phyloP scores from a whole-genome alignment of 2,113 vertebrate species.

The Scomber colias region DNA sequence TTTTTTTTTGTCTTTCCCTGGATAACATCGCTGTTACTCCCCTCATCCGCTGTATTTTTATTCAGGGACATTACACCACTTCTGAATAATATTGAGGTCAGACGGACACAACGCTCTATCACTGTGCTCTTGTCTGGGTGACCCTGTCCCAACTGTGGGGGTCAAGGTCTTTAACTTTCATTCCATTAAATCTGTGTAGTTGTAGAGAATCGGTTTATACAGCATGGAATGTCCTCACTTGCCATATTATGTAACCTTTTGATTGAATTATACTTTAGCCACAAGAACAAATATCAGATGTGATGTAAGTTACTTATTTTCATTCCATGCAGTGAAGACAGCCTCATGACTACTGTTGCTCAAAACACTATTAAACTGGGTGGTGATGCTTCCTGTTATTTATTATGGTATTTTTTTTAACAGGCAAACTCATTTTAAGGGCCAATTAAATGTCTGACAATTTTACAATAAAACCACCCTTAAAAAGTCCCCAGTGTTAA shows the following conservation, averaged over 20 bases:
- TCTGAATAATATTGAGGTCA: slow-evolving; percentile 19
- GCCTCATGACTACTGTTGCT: neutral
- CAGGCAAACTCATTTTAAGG: slow-evolving; percentile 31
- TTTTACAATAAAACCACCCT: slow-evolving; percentile 43
- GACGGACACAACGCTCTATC: neutral
- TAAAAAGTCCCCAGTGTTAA: slow-evolving; percentile 9
- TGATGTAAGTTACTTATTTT: slow-evolving; percentile 13
- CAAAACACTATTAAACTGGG: slow-evolving; percentile 60
- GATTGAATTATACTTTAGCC: slow-evolving; percentile 33
- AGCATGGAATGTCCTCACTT: neutral
- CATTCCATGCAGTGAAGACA: neutral
- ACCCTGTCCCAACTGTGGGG: slow-evolving; percentile 38
- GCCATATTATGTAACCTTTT: slow-evolving; percentile 1
- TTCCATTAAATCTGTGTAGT: neutral
- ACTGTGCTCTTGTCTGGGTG: slow-evolving; percentile 42
- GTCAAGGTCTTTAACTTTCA: slow-evolving; percentile 5
- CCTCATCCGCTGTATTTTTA: too few species aligned
- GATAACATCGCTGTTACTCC: too few species aligned
- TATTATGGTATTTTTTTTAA: slow-evolving; percentile 42
- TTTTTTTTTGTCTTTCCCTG: too few species aligned
- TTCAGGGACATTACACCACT: too few species aligned
- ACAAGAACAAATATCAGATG: slow-evolving; percentile 17
- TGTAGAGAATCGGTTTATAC: neutral
- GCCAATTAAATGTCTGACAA: slow-evolving; percentile 60
- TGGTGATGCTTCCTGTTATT: slow-evolving; percentile 59